A percentile compares a stretch with the other conserved stretches of the same genome.
These are phyloP conservation scores for Lepidurus arcticus DNA, from an alignment of 1,140 invertebrate genomes.

Conservation along the genomic window DNA sequence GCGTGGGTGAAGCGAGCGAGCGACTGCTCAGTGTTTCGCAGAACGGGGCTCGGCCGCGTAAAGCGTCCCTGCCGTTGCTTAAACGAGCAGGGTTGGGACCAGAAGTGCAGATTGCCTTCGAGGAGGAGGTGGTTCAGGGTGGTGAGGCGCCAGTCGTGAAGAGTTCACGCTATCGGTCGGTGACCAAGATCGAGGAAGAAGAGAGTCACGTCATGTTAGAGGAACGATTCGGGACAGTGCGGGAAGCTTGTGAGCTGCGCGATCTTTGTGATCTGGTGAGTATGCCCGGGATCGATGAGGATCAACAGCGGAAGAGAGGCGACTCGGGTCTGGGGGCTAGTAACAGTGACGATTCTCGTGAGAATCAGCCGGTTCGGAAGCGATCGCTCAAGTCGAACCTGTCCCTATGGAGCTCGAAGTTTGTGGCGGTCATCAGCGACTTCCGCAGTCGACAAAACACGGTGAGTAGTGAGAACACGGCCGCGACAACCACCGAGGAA, in stretches of 20 bases:
- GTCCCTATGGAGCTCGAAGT: neutral
- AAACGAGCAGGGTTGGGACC: constrained; percentile 35
- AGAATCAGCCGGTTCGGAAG: neutral
- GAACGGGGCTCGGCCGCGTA: neutral
- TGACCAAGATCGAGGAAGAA: neutral
- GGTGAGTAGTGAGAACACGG: constrained; percentile 25
- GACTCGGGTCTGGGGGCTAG: neutral
- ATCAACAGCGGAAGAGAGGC: neutral
- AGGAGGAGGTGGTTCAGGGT: neutral
- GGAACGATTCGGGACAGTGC: neutral
- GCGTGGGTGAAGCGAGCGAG: neutral
- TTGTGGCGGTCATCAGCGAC: neutral
- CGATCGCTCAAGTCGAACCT: neutral
- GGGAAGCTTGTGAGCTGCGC: neutral
- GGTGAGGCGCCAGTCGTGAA: neutral
- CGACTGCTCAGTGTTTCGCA: neutral
- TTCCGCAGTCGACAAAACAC: constrained; percentile 27
- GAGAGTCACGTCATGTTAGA: neutral
- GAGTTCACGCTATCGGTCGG: neutral
- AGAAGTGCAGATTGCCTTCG: constrained; percentile 32
- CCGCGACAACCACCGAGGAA: neutral
- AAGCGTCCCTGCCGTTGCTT: constrained; percentile 31
- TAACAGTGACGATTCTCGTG: neutral
- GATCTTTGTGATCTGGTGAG: constrained; percentile 20
- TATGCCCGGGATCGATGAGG: neutral